Base-by-base conservation (phyloP, 2,113 vertebrate genomes). In the Aix galericulata region DNA sequence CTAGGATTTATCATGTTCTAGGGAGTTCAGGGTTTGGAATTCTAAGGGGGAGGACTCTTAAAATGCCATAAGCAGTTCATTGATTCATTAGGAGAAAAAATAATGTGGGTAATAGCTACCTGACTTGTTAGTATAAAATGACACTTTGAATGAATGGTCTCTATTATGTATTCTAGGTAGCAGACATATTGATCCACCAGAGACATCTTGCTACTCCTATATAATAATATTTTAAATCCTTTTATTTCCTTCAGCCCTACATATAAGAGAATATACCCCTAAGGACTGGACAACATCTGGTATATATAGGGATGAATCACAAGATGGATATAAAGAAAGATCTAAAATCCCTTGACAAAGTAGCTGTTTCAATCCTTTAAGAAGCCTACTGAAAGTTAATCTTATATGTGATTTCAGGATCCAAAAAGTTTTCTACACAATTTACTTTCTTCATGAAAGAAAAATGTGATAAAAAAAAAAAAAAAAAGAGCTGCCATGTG, bases 381-480 rank as follows among this genome's bases (percentile, higher is more conserved):
- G 75, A 93, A 91, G 48, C 48, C 63, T 78, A 34, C 69, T 82
- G 82, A 94, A 94, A 94, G 73, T 91, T 95, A 88, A 81, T 91
- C 95, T 96, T 91, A 93, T 91, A 95, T 69, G 36, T 93, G 77
- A 88, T 93, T 96, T 95, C 91, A 69, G 73, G 21, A 93, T 74
- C 59, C 82, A 95, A 94, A 87, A 85, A 14, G 6, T 88, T 96
- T 96, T 96, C 74, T 82, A 78, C 86, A 53, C 8, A 1, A 80
- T 97, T 97, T 90, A 88, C 95, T 96, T 94, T 93, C 76, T 88
- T 85, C 72, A 91, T 68, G 91, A 96, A 97, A 82, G 68, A 93
- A 82, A 82, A 74, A 40, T 40, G 40, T 40, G 40, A 40, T 40
- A 44, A 44, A 44, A 46, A 18, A 48, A 48, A 48, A 5, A 25